These are phyloP conservation scores for Mongoloraphidia duomilia DNA, from an alignment of 2,888 invertebrate species.

Conservation along the genomic window DNA sequence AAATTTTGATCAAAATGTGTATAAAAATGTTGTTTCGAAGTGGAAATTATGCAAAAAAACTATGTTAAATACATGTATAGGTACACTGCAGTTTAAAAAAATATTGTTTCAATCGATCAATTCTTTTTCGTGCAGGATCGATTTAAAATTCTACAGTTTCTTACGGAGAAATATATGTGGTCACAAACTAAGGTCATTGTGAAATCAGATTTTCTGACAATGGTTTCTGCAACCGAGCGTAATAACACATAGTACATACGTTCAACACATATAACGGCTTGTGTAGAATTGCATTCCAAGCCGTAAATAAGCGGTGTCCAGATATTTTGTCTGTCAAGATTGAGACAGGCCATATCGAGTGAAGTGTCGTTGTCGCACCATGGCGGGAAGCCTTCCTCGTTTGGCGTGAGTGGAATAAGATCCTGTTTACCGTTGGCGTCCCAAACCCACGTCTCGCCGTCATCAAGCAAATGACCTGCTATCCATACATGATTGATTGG, in stretches of 20 bases:
- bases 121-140: no score
- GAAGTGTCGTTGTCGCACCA: slow-evolving; percentile 35
- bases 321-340: slow-evolving; percentile 36
- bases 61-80: no score
- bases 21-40: no score
- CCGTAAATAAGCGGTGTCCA: slow-evolving; percentile 34
- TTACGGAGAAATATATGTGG: no score
- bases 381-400: slow-evolving; percentile 28
- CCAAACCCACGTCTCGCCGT: slow-evolving; percentile 2
- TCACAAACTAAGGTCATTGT: no score
- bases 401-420: slow-evolving; percentile 13
- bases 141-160: no score
- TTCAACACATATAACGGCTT: slow-evolving; percentile 34
- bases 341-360: slow-evolving; percentile 32
- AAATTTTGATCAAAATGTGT: no score
- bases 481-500: slow-evolving; percentile 32
- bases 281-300: slow-evolving; percentile 35
- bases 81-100: no score
- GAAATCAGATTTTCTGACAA: no score
- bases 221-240: no score
- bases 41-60: no score
- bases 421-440: slow-evolving; percentile 6
- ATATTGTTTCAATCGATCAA: no score
- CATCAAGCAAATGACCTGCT: slow-evolving; percentile 27
- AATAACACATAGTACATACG: not conserved